phyloP scores from a whole-genome alignment of 1,140 invertebrate genomes.

The Coenobita brevimanus region DNA sequence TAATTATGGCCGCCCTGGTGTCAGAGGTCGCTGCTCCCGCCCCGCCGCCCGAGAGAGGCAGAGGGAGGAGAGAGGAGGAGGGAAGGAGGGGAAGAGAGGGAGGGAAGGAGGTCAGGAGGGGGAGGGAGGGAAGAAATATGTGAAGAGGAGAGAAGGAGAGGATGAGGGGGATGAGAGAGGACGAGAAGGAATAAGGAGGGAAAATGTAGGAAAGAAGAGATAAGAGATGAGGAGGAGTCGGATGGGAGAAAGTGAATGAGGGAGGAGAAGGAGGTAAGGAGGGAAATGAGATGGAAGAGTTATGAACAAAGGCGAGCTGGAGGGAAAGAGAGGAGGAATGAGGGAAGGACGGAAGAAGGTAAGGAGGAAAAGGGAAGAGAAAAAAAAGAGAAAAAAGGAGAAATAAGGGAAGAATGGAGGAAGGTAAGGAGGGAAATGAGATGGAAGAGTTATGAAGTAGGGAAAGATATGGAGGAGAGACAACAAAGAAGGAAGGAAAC shows the following conservation, averaged over 20 bases:
- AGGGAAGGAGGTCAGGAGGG: not conserved
- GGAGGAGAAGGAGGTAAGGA: no score
- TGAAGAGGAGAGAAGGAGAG: no score
- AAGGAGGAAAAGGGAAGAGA: not conserved
- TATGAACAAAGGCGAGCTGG: not conserved
- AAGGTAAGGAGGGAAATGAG: not conserved
- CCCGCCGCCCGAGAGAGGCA: not conserved
- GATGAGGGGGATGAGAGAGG: not conserved
- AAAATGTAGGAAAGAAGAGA: not conserved
- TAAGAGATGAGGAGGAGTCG: not conserved
- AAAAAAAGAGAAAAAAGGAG: not conserved
- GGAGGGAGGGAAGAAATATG: not conserved
- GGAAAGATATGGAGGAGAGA: not conserved
- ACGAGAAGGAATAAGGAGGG: not conserved
- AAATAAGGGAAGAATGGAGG: not conserved
- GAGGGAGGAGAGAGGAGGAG: not conserved
- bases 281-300: not conserved
- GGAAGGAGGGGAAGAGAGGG: not conserved
- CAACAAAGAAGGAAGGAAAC: not conserved
- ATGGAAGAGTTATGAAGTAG: not conserved
- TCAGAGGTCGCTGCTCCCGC: no score
- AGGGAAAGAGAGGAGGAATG: not conserved
- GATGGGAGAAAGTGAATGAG: no score
- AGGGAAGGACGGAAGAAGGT: not conserved
- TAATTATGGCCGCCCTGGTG: conserved; percentile 34